Conservation (phyloP, 2,113 vertebrate genomes). For the Channa maculata region DNA sequence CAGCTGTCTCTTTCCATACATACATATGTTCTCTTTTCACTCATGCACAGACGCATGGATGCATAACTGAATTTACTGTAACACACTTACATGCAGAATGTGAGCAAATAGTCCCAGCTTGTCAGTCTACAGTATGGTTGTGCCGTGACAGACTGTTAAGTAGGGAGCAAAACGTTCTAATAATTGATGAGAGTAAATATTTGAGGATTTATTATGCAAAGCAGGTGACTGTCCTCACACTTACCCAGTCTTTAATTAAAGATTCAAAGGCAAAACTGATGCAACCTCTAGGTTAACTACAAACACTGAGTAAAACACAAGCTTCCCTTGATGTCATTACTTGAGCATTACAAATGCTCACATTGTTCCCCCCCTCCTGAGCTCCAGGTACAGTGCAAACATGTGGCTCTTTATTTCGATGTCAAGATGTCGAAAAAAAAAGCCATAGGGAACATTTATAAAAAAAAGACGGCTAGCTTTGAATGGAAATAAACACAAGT, state of each 20-base stretch:
- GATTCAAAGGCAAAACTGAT: too few species aligned
- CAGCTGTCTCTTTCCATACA: not conserved
- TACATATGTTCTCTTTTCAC: conserved; percentile 5
- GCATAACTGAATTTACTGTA: not conserved
- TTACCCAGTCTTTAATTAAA: not conserved
- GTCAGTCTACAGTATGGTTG: not conserved
- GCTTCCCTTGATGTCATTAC: too few species aligned
- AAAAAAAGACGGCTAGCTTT: too few species aligned
- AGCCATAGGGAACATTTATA: too few species aligned
- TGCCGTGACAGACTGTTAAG: not conserved
- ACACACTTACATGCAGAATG: not conserved
- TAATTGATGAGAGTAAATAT: not conserved
- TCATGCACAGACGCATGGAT: not conserved
- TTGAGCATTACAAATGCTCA: too few species aligned
- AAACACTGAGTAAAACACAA: too few species aligned
- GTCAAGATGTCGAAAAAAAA: too few species aligned
- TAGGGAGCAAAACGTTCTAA: not conserved
- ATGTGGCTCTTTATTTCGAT: too few species aligned
- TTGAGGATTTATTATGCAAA: not conserved
- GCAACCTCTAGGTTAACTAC: too few species aligned
- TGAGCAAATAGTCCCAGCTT: not conserved
- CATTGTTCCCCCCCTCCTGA: too few species aligned
- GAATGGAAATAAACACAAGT: too few species aligned
- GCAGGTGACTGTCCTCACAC: not conserved
- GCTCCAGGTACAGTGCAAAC: too few species aligned